Base-by-base conservation (phyloP, 2,888 invertebrate genomes). In the Eupithecia subumbrata region DNA sequence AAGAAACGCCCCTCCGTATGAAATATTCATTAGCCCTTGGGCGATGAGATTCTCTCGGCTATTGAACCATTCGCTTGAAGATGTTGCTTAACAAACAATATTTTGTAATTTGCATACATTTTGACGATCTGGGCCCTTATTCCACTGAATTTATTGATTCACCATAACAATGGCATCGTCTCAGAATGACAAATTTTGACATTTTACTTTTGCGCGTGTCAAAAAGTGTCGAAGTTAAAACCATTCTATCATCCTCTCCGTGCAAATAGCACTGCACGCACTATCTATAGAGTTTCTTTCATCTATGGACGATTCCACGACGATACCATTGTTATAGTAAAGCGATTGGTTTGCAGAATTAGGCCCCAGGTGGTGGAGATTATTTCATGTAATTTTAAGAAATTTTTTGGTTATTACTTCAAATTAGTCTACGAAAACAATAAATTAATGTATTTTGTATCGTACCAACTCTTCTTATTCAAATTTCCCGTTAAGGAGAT, bases 21-120 rank as follows among this genome's bases (percentile, higher is more conserved):
- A 77, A 77, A 74, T 77, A 77, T 77, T 77, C 77, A 77, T 74
- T 70, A 77, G 69, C 48, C 48, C 45, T 45, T 5, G 69, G 30
- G 69, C 43, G 69, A 30, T n/a, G 66, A 43, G 74, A 56, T 60
- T 37, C 69, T 52, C 69, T 14, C 60, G 30, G 76, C 45, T 76
- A 73, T 71, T 73, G 45, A 73, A 67, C 72, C 70, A 14, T 71
- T 73, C 40, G 37, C 66, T 37, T n/a, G 30, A 37, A 67, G 37
- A 67, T n/a, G 66, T 34, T 67, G 34, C 66, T 12, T 60, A 60
- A 14, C 60, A 60, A 34, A 67, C 66, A 40, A 67, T 67, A 37
- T 67, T 37, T 40, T n/a, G n/a, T 5, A 37, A n/a, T 40, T 67
- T 67, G 34, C 5, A 40, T 22, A n/a, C 11, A 37, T 37, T 37